Evolutionary conservation across 2,888 invertebrate species (phyloP), one percentile per base, ranked within the genome.

Genomic region (Tiliacea citrago): DNA sequence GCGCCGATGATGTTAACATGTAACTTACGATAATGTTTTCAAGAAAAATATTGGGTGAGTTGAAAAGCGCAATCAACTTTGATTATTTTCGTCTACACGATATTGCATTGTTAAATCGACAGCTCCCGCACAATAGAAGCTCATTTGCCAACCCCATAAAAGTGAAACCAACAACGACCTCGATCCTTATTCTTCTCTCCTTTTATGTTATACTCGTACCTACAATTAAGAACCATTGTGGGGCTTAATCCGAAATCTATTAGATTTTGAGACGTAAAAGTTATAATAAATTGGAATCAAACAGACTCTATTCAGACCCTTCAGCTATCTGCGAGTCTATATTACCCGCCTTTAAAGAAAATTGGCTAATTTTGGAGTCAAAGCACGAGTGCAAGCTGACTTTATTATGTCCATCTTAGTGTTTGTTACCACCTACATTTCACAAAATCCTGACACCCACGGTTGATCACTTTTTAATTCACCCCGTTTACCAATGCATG

Each of bases 91-190:
- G 88, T 91, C 88, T 88, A 88, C 90, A 88, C 90, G 88, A 91
- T 93, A 94, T 92, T 92, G 92, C 92, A 91, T 91, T 92, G 91
- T 93, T 92, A 91, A 92, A 93, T 92, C 92, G 92, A 94, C 93
- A 90, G 89, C 88, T 86, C 78, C 86, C 88, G 87, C 90, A 95
- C 94, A 95, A 95, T 94, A 89, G 90, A 79, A 86, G 89, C 92
- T 94, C 93, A 94, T 94, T 95, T 93, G 91, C 92, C 86, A 89
- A 88, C 87, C 81, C 91, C 91, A 93, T 94, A 94, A 94, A 94
- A 95, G 92, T 93, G 90, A 92, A 90, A 92, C 92, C 90, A 92
- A 94, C 93, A 93, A 93, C 92, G 91, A 91, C 89, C 89, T 84
- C 79, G 83, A 82, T 81, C 82, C 84, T 82, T 83, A 88, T 90